Percentiles rank a stretch among this genome's conserved stretches.
phyloP scores from a whole-genome alignment of 2,797 vertebrate species.

The Dallia pectoralis region DNA sequence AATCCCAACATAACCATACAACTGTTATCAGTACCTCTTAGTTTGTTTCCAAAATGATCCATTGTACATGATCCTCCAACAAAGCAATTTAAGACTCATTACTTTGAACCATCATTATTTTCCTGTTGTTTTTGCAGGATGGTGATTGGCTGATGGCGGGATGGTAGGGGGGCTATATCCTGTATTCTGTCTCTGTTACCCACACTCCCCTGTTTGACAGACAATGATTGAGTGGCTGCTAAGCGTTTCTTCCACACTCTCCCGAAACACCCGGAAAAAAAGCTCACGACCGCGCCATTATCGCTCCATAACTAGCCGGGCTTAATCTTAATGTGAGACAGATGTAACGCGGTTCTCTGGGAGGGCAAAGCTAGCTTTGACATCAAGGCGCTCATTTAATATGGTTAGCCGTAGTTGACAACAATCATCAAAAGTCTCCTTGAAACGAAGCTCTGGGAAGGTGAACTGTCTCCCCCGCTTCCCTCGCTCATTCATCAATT shows the following conservation, averaged over 20 bases:
- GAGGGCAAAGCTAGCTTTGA: slow-evolving; percentile 19
- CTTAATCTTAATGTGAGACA: slow-evolving; percentile 63
- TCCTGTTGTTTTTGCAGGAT: slow-evolving; percentile 35
- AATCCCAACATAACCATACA: slow-evolving; percentile 25
- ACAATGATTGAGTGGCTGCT: slow-evolving; percentile 65
- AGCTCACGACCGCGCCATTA: slow-evolving; percentile 51
- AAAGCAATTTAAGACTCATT: slow-evolving; percentile 14
- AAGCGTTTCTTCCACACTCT: slow-evolving; percentile 54
- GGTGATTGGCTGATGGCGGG: slow-evolving; percentile 10
- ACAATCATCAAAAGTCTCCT: slow-evolving; percentile 77
- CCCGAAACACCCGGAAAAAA: not conserved
- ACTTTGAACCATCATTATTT: slow-evolving; percentile 17
- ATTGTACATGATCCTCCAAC: slow-evolving; percentile 24
- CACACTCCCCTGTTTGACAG: slow-evolving; percentile 62
- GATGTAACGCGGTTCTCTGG: slow-evolving; percentile 53
- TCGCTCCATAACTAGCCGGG: slow-evolving; percentile 51
- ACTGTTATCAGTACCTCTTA: slow-evolving; percentile 29
- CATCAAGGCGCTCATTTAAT: slow-evolving; percentile 39
- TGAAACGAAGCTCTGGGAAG: slow-evolving; percentile 69
- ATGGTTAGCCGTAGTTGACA: slow-evolving; percentile 70
- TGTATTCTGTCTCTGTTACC: slow-evolving; percentile 62
- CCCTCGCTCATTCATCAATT: slow-evolving; percentile 73
- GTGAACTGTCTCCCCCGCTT: slow-evolving; percentile 74
- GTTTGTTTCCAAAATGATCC: slow-evolving; percentile 34
- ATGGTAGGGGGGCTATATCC: slow-evolving; percentile 25